A percentile compares a stretch with the other conserved stretches of the same genome.
Evolutionary conservation across 2,888 invertebrate genomes (phyloP).

Genomic region (Drosophila algonquin): DNA sequence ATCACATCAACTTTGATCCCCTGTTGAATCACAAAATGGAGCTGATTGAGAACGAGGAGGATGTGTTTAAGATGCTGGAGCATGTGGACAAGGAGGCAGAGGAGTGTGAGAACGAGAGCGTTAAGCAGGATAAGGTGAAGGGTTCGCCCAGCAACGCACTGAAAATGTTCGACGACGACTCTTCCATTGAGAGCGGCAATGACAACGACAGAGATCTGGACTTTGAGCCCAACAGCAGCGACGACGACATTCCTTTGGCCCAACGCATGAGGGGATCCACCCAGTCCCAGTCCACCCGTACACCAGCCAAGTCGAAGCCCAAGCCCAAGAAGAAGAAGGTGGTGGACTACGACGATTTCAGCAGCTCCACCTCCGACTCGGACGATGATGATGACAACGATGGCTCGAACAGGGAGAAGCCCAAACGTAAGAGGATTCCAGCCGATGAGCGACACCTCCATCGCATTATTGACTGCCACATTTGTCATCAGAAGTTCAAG

Average conservation of each 20-base stretch:
- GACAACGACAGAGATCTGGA: conserved; percentile 76
- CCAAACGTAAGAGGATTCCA: conserved; percentile 71
- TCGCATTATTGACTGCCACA: conserved; percentile 80
- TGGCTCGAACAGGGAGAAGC: conserved; percentile 54
- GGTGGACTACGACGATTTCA: conserved; percentile 52
- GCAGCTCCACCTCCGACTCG: conserved; percentile 46
- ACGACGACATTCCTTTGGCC: conserved; percentile 80
- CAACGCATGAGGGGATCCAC: conserved; percentile 58
- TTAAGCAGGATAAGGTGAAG: conserved; percentile 39
- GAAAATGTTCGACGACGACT: conserved; percentile 60
- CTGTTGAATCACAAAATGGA: conserved; percentile 79
- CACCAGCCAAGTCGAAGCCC: conserved; percentile 40
- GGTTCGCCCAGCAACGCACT: conserved; percentile 14
- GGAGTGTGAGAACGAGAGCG: conserved; percentile 66
- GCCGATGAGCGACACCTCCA: conserved; percentile 74
- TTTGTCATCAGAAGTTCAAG: conserved; percentile 81
- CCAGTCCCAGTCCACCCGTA: conserved; percentile 5
- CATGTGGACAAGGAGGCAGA: conserved; percentile 78
- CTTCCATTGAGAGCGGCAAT: conserved; percentile 69
- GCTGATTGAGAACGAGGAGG: conserved; percentile 80
- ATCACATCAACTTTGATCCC: conserved; percentile 77
- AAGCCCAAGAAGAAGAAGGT: conserved; percentile 46
- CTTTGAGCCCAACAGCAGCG: conserved; percentile 71
- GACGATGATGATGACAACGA: conserved; percentile 27
- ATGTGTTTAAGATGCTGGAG: conserved; percentile 81